Evolutionary conservation across 2,113 vertebrate genomes (phyloP).

Genomic region (Dolichotis patagonum): DNA sequence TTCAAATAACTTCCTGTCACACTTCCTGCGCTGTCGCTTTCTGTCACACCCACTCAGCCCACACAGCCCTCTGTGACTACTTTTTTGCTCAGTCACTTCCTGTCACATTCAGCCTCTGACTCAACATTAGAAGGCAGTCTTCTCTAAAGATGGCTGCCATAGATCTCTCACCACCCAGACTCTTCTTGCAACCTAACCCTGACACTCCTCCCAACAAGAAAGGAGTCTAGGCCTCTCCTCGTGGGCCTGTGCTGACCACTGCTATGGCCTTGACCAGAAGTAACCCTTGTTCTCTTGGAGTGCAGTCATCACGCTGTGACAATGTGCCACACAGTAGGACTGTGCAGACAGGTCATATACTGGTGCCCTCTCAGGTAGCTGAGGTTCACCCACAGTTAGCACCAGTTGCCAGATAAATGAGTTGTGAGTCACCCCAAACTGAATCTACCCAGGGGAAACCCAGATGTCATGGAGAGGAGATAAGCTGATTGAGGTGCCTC

Average conservation of each 20-base stretch:
- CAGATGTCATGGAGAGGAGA: not conserved
- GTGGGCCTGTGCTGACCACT: not conserved
- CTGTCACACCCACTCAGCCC: not conserved
- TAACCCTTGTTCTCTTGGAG: not conserved
- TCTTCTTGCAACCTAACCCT: not conserved
- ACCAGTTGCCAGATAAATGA: not conserved
- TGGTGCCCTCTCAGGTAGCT: not conserved
- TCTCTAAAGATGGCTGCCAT: not conserved
- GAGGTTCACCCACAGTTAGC: not conserved
- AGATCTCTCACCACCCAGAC: not conserved
- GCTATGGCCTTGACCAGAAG: not conserved
- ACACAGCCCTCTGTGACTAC: not conserved
- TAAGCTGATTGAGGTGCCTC: not conserved
- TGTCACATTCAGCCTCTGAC: not conserved
- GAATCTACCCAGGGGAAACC: not conserved
- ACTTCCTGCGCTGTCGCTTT: not conserved
- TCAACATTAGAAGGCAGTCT: not conserved
- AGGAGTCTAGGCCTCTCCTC: not conserved
- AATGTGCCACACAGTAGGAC: not conserved
- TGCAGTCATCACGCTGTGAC: not conserved
- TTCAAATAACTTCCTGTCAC: not conserved
- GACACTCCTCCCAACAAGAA: not conserved
- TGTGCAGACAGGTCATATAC: fast-evolving
- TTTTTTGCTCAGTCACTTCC: not conserved
- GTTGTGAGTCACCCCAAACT: not conserved